Conservation (phyloP, 2,888 invertebrate genomes). For the Leptogaster cylindrica region DNA sequence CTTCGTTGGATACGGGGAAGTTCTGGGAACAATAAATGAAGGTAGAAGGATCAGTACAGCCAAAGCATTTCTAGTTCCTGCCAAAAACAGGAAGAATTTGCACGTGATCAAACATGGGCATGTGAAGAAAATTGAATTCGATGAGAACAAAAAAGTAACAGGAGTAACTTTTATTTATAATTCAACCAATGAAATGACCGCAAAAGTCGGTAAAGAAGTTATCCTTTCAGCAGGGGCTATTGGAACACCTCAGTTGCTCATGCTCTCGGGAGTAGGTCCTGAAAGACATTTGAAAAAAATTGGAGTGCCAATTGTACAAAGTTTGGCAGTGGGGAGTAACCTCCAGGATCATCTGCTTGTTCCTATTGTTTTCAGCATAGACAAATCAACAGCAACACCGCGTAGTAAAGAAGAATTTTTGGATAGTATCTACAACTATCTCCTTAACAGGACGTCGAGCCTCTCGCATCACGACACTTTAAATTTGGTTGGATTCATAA, state of each 20-base stretch:
- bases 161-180: slow-evolving; percentile 62
- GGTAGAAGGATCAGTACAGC: slow-evolving; percentile 80
- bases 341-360: slow-evolving; percentile 80
- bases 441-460: slow-evolving; percentile 63
- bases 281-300: slow-evolving; percentile 50
- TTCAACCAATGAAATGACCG: slow-evolving; percentile 55
- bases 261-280: slow-evolving; percentile 59
- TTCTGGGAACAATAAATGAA: slow-evolving; percentile 64
- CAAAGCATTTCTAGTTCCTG: slow-evolving; percentile 71
- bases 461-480: slow-evolving; percentile 59
- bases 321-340: slow-evolving; percentile 70
- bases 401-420: slow-evolving; percentile 53
- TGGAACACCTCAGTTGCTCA: slow-evolving; percentile 56
- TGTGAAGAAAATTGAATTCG: slow-evolving; percentile 67
- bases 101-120: slow-evolving; percentile 67
- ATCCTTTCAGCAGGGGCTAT: slow-evolving; percentile 58
- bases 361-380: slow-evolving; percentile 57
- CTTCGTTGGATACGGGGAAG: slow-evolving; percentile 64
- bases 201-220: slow-evolving; percentile 52
- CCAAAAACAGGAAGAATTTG: slow-evolving; percentile 65
- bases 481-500: slow-evolving; percentile 65
- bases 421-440: slow-evolving; percentile 61
- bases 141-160: slow-evolving; percentile 62
- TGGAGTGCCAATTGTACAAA: slow-evolving; percentile 50
- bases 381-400: slow-evolving; percentile 52